Percentiles rank a stretch among this genome's conserved stretches.
phyloP scores from a whole-genome alignment of 2,797 vertebrate genomes.

The Centroberyx gerrardi region DNA sequence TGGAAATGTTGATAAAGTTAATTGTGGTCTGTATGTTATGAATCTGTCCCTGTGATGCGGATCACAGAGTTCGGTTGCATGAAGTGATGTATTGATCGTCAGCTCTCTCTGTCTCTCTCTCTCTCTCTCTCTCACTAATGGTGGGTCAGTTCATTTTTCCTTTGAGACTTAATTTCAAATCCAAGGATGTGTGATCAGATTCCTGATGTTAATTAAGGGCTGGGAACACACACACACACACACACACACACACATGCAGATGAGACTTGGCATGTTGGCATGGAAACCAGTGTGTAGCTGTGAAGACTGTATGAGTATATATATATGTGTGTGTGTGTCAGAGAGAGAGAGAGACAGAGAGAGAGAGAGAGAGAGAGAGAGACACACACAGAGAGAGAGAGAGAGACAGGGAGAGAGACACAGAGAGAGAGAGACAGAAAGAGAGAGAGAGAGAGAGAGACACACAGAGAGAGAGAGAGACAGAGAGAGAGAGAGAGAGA shows the following conservation, averaged over 20 bases:
- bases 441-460: not conserved
- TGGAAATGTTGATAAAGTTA: slow-evolving; percentile 3
- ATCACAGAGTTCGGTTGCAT: not conserved
- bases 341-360: not conserved
- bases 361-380: slow-evolving; percentile 3
- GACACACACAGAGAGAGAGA: not conserved
- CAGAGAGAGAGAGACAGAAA: slow-evolving; percentile 10
- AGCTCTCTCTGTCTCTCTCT: not conserved
- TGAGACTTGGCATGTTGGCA: slow-evolving; percentile 54
- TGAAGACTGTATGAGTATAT: slow-evolving; percentile 15
- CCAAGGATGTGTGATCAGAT: slow-evolving; percentile 5
- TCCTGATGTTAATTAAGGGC: not conserved
- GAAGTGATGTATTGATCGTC: slow-evolving; percentile 15
- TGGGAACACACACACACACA: slow-evolving; percentile 9
- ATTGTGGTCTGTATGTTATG: slow-evolving; percentile 2
- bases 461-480: not conserved
- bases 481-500: no score
- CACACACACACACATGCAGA: slow-evolving; percentile 24
- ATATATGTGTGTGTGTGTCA: slow-evolving; percentile 1
- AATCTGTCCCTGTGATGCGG: not conserved
- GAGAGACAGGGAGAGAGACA: not conserved
- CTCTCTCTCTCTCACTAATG: not conserved
- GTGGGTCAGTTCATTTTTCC: not conserved
- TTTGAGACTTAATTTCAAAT: slow-evolving; percentile 18
- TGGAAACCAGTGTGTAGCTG: slow-evolving; percentile 49